Evolutionary conservation across 2,888 invertebrate genomes (phyloP).

Genomic region (Aleiodes alternator): DNA sequence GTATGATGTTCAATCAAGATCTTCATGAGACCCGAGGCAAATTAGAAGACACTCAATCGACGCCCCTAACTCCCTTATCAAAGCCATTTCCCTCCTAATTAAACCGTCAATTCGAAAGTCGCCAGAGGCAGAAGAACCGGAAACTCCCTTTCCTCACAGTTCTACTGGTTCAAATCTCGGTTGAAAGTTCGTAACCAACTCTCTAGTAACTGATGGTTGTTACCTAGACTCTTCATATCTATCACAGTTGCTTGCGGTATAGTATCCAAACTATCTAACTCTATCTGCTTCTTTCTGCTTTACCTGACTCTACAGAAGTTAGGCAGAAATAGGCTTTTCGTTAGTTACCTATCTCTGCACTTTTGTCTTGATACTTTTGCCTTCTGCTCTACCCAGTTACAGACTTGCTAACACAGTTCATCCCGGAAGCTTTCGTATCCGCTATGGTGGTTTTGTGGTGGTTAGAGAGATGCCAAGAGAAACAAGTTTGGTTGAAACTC

Average conservation of each 20-base stretch:
- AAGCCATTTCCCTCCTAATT: slow-evolving; percentile 56
- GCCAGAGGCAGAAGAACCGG: slow-evolving; percentile 40
- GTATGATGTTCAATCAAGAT: no score
- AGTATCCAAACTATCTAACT: slow-evolving; percentile 2
- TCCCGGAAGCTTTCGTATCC: slow-evolving; percentile 25
- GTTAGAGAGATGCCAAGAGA: background rate
- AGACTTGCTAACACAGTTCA: slow-evolving; percentile 26
- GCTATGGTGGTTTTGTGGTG: slow-evolving; percentile 33
- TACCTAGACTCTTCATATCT: slow-evolving; percentile 66
- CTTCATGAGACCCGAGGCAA: slow-evolving; percentile 22
- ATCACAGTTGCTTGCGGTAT: slow-evolving; percentile 39
- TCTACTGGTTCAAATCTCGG: slow-evolving; percentile 62
- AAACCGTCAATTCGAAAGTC: slow-evolving; percentile 61
- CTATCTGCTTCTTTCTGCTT: slow-evolving; percentile 8
- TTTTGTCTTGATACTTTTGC: background rate
- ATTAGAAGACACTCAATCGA: slow-evolving; percentile 39
- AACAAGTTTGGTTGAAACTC: slow-evolving; percentile 20
- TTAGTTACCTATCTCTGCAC: slow-evolving; percentile 2
- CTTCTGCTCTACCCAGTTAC: background rate
- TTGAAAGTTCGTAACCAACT: slow-evolving; percentile 64
- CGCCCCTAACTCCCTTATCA: slow-evolving; percentile 29
- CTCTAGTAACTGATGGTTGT: slow-evolving; percentile 68
- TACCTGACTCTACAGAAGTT: background rate
- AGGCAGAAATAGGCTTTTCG: no score
- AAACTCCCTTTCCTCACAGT: slow-evolving; percentile 30